phyloP scores from a whole-genome alignment of 2,888 invertebrate species.

The Cosmorhoe ocellata region DNA sequence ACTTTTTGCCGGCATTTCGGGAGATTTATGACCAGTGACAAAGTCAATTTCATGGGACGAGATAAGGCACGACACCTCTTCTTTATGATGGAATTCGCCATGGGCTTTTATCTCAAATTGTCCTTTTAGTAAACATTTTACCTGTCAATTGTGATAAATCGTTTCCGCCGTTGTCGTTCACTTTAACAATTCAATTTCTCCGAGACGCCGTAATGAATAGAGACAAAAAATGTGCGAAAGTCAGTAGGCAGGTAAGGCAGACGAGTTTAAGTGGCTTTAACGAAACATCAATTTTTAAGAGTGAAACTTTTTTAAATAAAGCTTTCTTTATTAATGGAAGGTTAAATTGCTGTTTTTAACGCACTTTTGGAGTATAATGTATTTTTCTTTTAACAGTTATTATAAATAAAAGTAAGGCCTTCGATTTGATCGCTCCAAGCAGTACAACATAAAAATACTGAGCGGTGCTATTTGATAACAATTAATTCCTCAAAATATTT shows the following conservation, averaged over 20 bases:
- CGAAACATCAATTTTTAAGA: slow-evolving; percentile 5
- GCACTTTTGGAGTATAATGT: not conserved
- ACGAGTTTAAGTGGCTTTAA: slow-evolving; percentile 27
- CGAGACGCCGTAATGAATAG: slow-evolving; percentile 38
- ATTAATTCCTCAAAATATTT: not conserved
- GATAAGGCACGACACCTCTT: slow-evolving; percentile 61
- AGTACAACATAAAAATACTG: not conserved
- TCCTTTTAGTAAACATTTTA: slow-evolving; percentile 74
- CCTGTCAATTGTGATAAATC: slow-evolving; percentile 76
- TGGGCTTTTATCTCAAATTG: slow-evolving; percentile 75
- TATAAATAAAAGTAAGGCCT: not conserved
- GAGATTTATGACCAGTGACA: slow-evolving; percentile 79
- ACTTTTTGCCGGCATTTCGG: slow-evolving; percentile 60
- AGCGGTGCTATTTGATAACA: not conserved
- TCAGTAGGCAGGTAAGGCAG: slow-evolving; percentile 9
- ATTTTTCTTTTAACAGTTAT: not conserved
- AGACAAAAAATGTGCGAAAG: slow-evolving; percentile 35
- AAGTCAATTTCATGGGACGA: slow-evolving; percentile 76
- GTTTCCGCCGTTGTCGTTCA: slow-evolving; percentile 56
- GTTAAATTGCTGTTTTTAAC: slow-evolving; percentile 9
- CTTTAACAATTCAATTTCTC: slow-evolving; percentile 71
- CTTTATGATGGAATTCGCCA: slow-evolving; percentile 68
- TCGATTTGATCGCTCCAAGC: not conserved
- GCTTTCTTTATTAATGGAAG: slow-evolving; percentile 5
- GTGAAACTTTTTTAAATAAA: slow-evolving; percentile 12